A percentile compares a stretch with the other conserved stretches of the same genome.
Evolutionary conservation across 2,888 invertebrate genomes (phyloP).

Genomic region (Parelbella ahira): DNA sequence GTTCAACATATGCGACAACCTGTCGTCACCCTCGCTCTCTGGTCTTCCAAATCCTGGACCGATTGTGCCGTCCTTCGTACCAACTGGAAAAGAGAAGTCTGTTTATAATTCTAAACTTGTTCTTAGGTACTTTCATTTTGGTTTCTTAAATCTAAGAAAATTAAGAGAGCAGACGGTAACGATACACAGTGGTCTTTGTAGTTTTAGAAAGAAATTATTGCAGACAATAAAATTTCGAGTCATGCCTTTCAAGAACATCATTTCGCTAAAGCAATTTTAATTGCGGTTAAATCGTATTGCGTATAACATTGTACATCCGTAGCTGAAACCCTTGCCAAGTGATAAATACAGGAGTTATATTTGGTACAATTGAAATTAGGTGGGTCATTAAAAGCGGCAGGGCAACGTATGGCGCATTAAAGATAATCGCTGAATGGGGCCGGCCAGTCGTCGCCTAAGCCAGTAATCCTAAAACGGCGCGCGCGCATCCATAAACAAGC

Average conservation of each 20-base stretch:
- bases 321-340: conserved; percentile 64
- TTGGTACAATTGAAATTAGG: conserved; percentile 79
- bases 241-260: conserved; percentile 41
- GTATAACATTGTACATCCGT: conserved; percentile 36
- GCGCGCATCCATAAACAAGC: conserved; percentile 68
- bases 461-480: conserved; percentile 72
- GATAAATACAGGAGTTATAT: conserved; percentile 75
- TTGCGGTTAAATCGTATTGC: conserved; percentile 66
- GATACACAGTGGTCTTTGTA: not conserved
- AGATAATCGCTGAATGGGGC: conserved; percentile 72
- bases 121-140: conserved; percentile 7
- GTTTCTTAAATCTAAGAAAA: not conserved
- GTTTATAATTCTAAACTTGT: conserved; percentile 25
- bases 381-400: conserved; percentile 65
- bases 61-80: conserved; percentile 89
- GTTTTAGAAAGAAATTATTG: conserved; percentile 2
- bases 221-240: conserved; percentile 27
- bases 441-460: conserved; percentile 72
- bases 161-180: not conserved
- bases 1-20: conserved; percentile 94
- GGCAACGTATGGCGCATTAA: conserved; percentile 60
- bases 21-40: conserved; percentile 91
- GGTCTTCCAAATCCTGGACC: conserved; percentile 87
- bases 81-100: conserved; percentile 70
- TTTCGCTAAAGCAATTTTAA: conserved; percentile 59